Conservation (phyloP, 64 coral and sea anemone species). For the Montipora sp. region DNA sequence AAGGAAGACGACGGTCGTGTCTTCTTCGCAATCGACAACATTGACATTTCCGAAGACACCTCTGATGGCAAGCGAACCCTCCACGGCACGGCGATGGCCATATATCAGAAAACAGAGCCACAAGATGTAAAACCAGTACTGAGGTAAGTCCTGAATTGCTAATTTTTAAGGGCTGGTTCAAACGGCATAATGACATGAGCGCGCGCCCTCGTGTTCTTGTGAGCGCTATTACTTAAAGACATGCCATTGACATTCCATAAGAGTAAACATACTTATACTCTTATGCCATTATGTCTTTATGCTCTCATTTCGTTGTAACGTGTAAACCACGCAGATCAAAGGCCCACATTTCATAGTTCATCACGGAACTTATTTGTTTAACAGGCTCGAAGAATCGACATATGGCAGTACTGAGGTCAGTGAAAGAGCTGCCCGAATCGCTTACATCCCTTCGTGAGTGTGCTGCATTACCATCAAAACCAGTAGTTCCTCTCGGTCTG, state of each 20-base stretch:
- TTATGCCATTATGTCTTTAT: no score
- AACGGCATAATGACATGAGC: no score
- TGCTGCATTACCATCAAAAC: neutral
- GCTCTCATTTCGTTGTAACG: no score
- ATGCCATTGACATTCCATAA: no score
- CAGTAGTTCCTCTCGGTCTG: constrained; percentile 28
- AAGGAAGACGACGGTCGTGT: constrained; percentile 35
- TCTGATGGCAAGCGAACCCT: constrained; percentile 58
- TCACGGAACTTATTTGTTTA: no score
- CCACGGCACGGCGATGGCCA: constrained; percentile 58
- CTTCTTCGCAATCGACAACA: neutral
- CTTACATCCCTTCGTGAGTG: constrained; percentile 42
- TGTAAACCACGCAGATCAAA: no score
- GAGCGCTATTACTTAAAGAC: no score
- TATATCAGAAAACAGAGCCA: constrained; percentile 41
- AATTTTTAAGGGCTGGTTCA: no score
- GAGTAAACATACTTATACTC: no score
- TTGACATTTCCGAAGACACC: constrained; percentile 34
- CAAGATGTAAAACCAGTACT: constrained; percentile 40
- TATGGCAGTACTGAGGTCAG: constrained; percentile 37
- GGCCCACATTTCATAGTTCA: no score
- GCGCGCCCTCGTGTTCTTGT: no score
- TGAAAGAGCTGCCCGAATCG: constrained; percentile 44
- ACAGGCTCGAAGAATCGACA: neutral
- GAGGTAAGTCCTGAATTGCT: neutral